These are phyloP conservation scores for Sceliomorpha sp. DNA, from an alignment of 2,888 invertebrate genomes.

Conservation along the genomic window DNA sequence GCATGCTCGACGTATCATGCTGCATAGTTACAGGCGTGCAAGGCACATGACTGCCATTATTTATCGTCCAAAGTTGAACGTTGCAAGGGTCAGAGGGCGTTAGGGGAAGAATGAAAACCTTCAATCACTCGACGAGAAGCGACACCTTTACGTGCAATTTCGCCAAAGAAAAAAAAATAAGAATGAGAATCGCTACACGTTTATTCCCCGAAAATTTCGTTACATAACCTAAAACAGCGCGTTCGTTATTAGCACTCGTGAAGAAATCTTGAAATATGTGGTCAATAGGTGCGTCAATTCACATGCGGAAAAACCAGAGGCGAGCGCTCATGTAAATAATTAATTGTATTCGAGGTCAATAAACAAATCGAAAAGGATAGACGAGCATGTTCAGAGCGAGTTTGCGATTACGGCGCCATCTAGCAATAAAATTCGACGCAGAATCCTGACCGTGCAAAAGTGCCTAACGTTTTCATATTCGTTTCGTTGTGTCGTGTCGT, in stretches of 20 bases:
- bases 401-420: slow-evolving; percentile 8
- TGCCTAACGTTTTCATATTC: slow-evolving; percentile 64
- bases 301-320: slow-evolving; percentile 10
- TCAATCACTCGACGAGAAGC: slow-evolving; percentile 11
- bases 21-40: slow-evolving; percentile 61
- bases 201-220: background rate
- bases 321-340: slow-evolving; percentile 47
- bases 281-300: slow-evolving; percentile 51
- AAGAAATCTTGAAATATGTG: slow-evolving; percentile 8
- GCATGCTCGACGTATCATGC: slow-evolving; percentile 57
- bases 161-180: slow-evolving; percentile 1
- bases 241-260: no score
- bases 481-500: slow-evolving; percentile 43
- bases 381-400: slow-evolving; percentile 11
- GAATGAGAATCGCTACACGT: background rate
- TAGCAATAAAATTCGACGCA: slow-evolving; percentile 36
- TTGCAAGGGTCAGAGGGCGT: slow-evolving; percentile 51
- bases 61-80: slow-evolving; percentile 61
- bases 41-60: slow-evolving; percentile 63
- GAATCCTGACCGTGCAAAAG: slow-evolving; percentile 62
- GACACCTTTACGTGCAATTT: slow-evolving; percentile 27
- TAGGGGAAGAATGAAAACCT: slow-evolving; percentile 28
- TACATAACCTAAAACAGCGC: no score
- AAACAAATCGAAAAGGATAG: slow-evolving; percentile 9
- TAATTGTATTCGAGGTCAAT: slow-evolving; percentile 35